Evolutionary conservation across 2,797 vertebrate species (phyloP), one percentile per base, ranked within the genome.

Genomic region (Octomys mimax): DNA sequence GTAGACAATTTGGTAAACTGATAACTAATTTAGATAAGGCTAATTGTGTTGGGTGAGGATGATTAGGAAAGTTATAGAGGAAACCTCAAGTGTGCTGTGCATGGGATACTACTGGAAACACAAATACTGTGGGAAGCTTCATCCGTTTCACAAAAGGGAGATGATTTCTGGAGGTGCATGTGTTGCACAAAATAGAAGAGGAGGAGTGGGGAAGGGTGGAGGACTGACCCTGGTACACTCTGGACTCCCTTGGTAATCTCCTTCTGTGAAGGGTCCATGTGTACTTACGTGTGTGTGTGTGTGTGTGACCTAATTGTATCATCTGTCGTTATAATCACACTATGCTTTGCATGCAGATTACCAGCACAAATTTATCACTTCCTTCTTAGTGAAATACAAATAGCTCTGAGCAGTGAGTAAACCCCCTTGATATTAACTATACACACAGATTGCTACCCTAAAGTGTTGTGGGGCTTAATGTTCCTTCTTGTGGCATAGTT

Each of bases 11-110:
- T 98, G 98, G 98, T 97, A 98, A 98, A 98, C 95, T 97, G 98
- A 99, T 99, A 99, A 98, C 98, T 99, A 98, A 99, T 99, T 98
- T 98, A 99, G 98, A 98, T 99, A 99, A 97, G 80, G 94, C 97
- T 98, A 98, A 99, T 99, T 98, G 98, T 98, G 97, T 98, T 99
- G 98, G 97, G 97, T 97, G 82, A 96, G 97, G 94, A 98, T 98
- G 98, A 98, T 99, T 98, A 98, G 97, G 91, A 96, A 97, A 98
- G 97, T 98, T 98, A 98, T 97, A 95, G 98, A 98, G 98, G 97
- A 98, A 98, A 87, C 92, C 95, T 87, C 96, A 97, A 97, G 83
- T 98, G 97, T 98, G 82, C 92, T 96, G 79, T 95, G 94, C 68
- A 87, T 89, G 86, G 95, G 95, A 59, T 97, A 97, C 94, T 95